Base-by-base conservation (phyloP, 1,140 invertebrate species). In the Thaumetopoea pityocampa region DNA sequence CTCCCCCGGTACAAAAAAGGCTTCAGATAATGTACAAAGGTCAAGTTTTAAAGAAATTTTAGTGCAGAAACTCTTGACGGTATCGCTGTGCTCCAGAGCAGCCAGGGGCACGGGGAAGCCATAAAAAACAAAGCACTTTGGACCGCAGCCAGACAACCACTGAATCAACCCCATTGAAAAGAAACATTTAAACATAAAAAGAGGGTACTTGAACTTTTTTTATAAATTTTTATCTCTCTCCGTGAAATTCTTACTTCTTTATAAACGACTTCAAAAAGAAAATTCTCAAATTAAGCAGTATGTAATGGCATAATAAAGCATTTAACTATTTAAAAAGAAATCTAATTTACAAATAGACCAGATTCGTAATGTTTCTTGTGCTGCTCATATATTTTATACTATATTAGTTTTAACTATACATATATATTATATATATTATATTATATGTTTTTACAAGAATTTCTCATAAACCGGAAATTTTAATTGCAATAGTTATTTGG, bases 81-180 rank as follows among this genome's bases (percentile, higher is more conserved):
- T 37, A 32, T 42, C 32, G 44, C 35, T 49, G 46, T 48, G 52
- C 58, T 65, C 44, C 60, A 50, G 34, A 62, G 54, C 60, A 52
- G 62, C 52, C 29, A 46, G 47, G 44, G 50, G 26, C 52, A 44
- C 54, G 55, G 51, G 55, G 48, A 45, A 53, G 58, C 57, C 59
- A 80, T 67, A 77, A 77, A 77, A 79, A 79, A 71, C 61, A 58
- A 62, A 68, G 49, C 72, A 68, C 63, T 76, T 77, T 80, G 72
- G 72, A 70, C 55, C 58, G 36, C 51, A 74, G 70, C 76, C 76
- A 77, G 69, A 46, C 50, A 41, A 40, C 53, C 47, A 41, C 53
- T 38, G 51, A 63, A 56, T 62, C 56, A 57, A 56, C 54, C 57
- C 59, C 61, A 66, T 74, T 70, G 62, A 78, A 66, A 66, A 56